Base-by-base conservation (phyloP, 2,888 invertebrate species). In the Disparrhopalites patrizii region DNA sequence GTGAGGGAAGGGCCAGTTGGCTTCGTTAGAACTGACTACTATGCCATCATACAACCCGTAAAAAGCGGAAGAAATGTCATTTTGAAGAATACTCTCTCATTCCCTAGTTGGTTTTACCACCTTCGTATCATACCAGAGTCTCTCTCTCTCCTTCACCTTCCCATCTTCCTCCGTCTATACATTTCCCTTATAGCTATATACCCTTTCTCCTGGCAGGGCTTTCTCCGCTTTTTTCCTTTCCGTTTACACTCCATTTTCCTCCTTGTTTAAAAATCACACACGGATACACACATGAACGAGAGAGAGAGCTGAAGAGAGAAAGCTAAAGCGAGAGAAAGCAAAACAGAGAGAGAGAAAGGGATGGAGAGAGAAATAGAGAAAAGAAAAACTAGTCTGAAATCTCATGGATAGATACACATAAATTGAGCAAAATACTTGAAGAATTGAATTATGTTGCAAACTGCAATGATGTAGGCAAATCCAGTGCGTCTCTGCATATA, bases 21-120 rank as follows among this genome's bases (percentile, higher is more conserved):
- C 68, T 68, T 68, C 68, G 68, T 68, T 68, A 68, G 57, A 43
- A 58, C 43, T 64, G 54, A 67, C 63, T 64, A 64, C 60, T 64
- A 56, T 61, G 55, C 64, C 67, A 64, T 67, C 63, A 67, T 67
- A 67, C 64, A 67, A 68, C 47, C 62, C 62, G 66, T 67, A 67
- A 62, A 65, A 62, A 67, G 62, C 54, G 56, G n/a, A n/a, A 62
- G 52, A 65, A 68, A 65, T 68, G 65, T 25, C 65, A 64, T 61
- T 67, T 65, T 65, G 43, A 57, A 65, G 65, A 68, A 60, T 51
- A 62, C 65, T 62, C 65, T 61, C 62, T 60, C 60, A 58, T 64
- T 58, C 63, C 56, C 43, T 51, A 33, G 51, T 61, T 51, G 51
- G 51, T 51, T 67, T 64, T 67, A 67, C 64, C 67, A 64, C 64